These are phyloP conservation scores for Beris chalybata DNA, from an alignment of 2,888 invertebrate species.

Conservation along the genomic window DNA sequence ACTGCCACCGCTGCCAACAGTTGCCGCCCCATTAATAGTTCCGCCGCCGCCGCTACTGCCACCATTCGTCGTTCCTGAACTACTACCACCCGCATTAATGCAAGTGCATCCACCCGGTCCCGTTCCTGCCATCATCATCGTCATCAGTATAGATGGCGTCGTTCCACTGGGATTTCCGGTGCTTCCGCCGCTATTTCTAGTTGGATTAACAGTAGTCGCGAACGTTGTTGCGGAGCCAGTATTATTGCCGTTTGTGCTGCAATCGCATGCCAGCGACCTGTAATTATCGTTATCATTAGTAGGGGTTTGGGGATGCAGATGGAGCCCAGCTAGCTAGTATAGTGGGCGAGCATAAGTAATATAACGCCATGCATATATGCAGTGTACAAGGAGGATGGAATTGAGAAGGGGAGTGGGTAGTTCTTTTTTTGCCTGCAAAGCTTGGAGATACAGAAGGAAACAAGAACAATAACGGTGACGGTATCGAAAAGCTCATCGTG, in stretches of 20 bases:
- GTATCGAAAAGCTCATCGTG: slow-evolving; percentile 28
- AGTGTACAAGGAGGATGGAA: too few species aligned
- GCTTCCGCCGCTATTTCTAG: slow-evolving; percentile 45
- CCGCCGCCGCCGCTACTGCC: slow-evolving; percentile 19
- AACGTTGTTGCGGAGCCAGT: slow-evolving; percentile 46
- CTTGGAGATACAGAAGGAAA: background rate
- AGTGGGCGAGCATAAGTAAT: background rate
- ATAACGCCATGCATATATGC: too few species aligned
- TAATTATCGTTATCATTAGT: slow-evolving; percentile 45
- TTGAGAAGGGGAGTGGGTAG: too few species aligned
- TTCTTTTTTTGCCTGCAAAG: too few species aligned
- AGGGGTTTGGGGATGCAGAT: slow-evolving; percentile 10
- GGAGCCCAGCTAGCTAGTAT: slow-evolving; percentile 1
- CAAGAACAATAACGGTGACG: slow-evolving; percentile 21
- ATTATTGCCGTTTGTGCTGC: slow-evolving; percentile 49
- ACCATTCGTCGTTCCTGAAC: slow-evolving; percentile 40
- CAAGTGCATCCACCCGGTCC: slow-evolving; percentile 44
- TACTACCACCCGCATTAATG: slow-evolving; percentile 42
- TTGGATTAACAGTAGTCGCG: slow-evolving; percentile 46
- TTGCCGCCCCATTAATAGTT: background rate
- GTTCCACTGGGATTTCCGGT: slow-evolving; percentile 45
- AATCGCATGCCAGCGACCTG: slow-evolving; percentile 56
- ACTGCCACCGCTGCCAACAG: slow-evolving; percentile 45
- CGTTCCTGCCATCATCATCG: slow-evolving; percentile 42
- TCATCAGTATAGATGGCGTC: slow-evolving; percentile 43